Evolutionary conservation across 2,113 vertebrate genomes (phyloP).

Genomic region (Pleuronectes platessa): DNA sequence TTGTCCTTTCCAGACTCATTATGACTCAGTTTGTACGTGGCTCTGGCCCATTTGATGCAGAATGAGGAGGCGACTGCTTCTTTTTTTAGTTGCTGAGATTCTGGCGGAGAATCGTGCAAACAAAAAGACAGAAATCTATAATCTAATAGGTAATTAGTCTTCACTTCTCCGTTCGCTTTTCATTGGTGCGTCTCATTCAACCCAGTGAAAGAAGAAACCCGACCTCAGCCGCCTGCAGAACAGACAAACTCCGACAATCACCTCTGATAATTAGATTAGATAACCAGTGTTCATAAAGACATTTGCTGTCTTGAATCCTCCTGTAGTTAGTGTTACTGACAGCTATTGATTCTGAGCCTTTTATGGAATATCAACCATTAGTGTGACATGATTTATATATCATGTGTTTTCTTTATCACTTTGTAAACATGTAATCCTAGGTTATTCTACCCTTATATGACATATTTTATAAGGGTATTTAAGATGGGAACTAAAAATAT

Average conservation of each 20-base stretch:
- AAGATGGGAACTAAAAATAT: no score
- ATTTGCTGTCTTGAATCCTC: background rate
- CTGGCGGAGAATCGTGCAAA: conserved; percentile 31
- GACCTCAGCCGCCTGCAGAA: background rate
- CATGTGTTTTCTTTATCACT: background rate
- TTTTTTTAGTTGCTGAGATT: conserved; percentile 8
- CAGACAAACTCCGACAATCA: background rate
- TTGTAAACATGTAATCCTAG: no score
- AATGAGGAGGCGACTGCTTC: background rate
- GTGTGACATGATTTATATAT: background rate
- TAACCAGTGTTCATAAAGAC: no score
- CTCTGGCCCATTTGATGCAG: conserved; percentile 27
- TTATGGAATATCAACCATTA: no score
- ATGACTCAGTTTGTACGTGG: background rate
- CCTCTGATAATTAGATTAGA: background rate
- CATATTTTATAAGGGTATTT: no score
- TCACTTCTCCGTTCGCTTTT: background rate
- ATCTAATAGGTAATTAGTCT: conserved; percentile 11
- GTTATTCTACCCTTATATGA: no score
- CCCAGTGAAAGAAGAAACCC: background rate
- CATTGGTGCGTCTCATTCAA: background rate
- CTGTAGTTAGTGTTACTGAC: background rate
- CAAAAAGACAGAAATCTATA: conserved; percentile 23
- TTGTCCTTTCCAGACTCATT: conserved; percentile 36
- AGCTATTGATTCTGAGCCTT: background rate